Base-by-base conservation (phyloP, 2,113 vertebrate genomes). In the Pollachius pollachius region DNA sequence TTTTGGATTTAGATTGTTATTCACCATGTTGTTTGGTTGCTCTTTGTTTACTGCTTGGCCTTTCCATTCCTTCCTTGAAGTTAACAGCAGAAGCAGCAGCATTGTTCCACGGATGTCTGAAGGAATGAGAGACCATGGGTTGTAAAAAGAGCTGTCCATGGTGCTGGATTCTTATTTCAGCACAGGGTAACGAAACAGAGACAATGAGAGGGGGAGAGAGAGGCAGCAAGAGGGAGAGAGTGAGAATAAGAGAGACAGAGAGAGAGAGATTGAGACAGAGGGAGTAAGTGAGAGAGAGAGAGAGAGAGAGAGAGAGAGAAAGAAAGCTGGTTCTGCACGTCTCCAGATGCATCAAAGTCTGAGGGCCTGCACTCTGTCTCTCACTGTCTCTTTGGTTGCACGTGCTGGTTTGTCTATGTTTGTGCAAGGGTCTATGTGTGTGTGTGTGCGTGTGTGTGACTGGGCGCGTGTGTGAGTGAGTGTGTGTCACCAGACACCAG, bases 401-500 rank as follows among this genome's bases (percentile, higher is more conserved):
- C 17, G 54, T 56, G 54, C 17, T 4, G 6, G 54, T 56, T 6
- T 56, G 54, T 56, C 6, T 56, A 15, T 56, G 54, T 56, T 6
- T 56, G 54, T 56, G 54, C 17, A 15, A 12, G 54, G 6, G 54
- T 56, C 6, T 56, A 15, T 56, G 54, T 56, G 54, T n/a, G 54
- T n/a, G 52, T 16, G 52, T 16, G 52, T 54, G 52, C 15, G 83
- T 79, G 77, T 77, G 64, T 69, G 70, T 79, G 67, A 79, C 69
- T 80, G 62, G 30, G 74, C 75, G 67, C 30, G 68, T 67, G 70
- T 70, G 67, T 69, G 72, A 67, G 70, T 79, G 67, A 79, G 71
- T 80, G 62, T 30, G 75, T 75, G 68, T 60, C 62, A 65, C 81
- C 74, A 87, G 76, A 81, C 71, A 52, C 61, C 34, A 15, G 16